Evolutionary conservation across 2,888 invertebrate genomes (phyloP).

Genomic region (Phania funesta): DNA sequence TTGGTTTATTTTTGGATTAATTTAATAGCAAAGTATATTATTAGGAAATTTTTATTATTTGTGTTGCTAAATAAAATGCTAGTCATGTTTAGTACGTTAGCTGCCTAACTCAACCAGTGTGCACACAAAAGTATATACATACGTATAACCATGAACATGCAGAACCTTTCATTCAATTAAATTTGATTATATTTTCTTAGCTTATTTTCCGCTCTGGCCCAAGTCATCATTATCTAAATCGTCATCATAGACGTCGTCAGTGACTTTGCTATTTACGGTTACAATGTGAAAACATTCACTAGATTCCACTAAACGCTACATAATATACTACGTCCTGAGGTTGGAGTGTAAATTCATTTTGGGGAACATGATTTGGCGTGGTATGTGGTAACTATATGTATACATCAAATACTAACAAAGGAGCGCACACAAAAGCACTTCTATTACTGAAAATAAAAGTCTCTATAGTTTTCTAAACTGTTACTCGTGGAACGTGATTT

Average conservation of each 20-base stretch:
- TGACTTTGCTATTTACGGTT: neutral
- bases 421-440: constrained; percentile 22
- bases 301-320: neutral
- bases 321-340: neutral
- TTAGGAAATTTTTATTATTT: too few relatives aligned
- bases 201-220: constrained; percentile 39
- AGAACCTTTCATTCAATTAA: constrained; percentile 50
- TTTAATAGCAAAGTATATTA: too few relatives aligned
- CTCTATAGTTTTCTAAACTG: constrained; percentile 16
- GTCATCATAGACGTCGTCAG: neutral
- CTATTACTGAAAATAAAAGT: constrained; percentile 10
- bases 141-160: neutral
- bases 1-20: too few relatives aligned
- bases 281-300: neutral
- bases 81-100: too few relatives aligned
- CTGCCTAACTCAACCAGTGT: too few relatives aligned
- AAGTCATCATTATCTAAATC: constrained; percentile 14
- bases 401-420: neutral
- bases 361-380: constrained; percentile 4
- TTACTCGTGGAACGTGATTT: constrained; percentile 38
- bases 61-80: too few relatives aligned
- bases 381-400: neutral
- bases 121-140: neutral
- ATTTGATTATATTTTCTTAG: constrained; percentile 28
- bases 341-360: neutral